Percentiles rank a stretch among this genome's conserved stretches.
phyloP scores from a whole-genome alignment of 2,113 vertebrate genomes.

The Cyanistes caeruleus region DNA sequence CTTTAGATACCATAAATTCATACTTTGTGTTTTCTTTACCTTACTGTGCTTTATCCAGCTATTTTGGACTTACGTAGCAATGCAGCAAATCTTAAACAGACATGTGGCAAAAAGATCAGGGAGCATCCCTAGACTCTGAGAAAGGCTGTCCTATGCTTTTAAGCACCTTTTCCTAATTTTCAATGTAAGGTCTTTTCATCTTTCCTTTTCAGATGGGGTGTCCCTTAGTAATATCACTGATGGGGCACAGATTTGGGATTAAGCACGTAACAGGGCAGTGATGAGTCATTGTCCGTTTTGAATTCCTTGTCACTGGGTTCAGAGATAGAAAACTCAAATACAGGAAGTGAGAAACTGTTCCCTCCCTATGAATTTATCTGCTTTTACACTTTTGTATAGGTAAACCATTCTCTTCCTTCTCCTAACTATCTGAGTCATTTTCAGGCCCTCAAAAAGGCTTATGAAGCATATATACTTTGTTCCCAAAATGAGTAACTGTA shows the following conservation, averaged over 20 bases:
- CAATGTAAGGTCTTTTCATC: neutral
- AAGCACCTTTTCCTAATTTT: neutral
- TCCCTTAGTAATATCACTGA: neutral
- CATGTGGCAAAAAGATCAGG: neutral
- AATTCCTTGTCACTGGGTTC: neutral
- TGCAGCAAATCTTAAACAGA: neutral
- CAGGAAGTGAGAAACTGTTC: neutral
- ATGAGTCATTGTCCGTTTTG: neutral
- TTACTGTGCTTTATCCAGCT: neutral
- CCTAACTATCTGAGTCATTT: neutral
- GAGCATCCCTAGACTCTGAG: neutral
- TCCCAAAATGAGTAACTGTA: neutral
- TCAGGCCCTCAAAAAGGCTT: neutral
- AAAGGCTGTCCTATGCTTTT: neutral
- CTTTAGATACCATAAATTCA: neutral
- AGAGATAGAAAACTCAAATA: conserved; percentile 38
- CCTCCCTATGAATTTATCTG: neutral
- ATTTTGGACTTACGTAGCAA: neutral
- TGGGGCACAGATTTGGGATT: neutral
- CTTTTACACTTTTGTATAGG: neutral
- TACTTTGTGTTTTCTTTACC: neutral
- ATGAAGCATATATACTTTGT: neutral
- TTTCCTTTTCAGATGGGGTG: neutral
- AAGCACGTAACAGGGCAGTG: neutral
- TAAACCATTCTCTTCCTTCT: neutral